Conservation (phyloP, 2,888 invertebrate genomes). For the Phyllotreta striolata region DNA sequence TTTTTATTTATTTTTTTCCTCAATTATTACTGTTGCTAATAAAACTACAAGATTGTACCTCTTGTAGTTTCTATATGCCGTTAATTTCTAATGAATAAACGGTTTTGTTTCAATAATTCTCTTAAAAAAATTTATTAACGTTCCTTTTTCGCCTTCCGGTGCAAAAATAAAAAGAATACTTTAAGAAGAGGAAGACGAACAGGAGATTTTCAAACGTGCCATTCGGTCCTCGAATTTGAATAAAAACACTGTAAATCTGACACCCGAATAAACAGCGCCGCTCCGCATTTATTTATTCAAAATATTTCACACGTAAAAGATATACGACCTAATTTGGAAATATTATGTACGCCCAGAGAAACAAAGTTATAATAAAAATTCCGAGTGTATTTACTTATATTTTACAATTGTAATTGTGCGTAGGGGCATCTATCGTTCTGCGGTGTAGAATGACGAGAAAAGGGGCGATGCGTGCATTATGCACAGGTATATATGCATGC, state of each 20-base stretch:
- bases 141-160: no score
- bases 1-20: no score
- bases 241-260: conserved; percentile 15
- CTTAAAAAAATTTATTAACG: no score
- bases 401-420: conserved; percentile 45
- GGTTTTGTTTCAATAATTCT: no score
- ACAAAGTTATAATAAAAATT: conserved; percentile 44
- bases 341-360: conserved; percentile 47
- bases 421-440: conserved; percentile 45
- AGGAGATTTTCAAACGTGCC: conserved; percentile 3
- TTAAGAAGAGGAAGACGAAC: no score
- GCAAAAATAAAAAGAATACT: no score
- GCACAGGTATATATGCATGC: conserved; percentile 36
- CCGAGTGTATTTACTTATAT: conserved; percentile 44
- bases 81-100: no score
- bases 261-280: not conserved
- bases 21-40: no score
- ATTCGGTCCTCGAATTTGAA: conserved; percentile 2
- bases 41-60: no score
- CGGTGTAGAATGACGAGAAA: conserved; percentile 42
- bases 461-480: conserved; percentile 30
- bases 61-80: no score
- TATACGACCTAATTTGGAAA: conserved; percentile 39
- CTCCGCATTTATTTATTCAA: conserved; percentile 15
- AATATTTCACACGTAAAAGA: conserved; percentile 38